A percentile compares a stretch with the other conserved stretches of the same genome.
Conservation (phyloP, 2,888 invertebrate species). For the Drosophila tanythrix region DNA sequence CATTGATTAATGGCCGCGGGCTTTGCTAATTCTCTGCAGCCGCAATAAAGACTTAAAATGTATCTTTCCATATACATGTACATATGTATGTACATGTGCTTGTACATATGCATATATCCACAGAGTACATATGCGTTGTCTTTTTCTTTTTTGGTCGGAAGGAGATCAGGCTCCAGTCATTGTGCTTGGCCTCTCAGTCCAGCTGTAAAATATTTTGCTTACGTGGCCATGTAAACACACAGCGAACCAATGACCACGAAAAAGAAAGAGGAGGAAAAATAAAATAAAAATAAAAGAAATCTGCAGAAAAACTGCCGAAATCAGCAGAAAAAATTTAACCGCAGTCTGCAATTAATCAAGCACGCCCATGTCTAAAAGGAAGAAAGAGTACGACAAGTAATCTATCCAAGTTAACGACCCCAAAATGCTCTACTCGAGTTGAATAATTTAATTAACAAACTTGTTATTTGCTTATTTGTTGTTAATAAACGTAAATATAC, state of each 20-base stretch:
- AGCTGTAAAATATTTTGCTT: slow-evolving; percentile 64
- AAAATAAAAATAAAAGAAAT: slow-evolving; percentile 14
- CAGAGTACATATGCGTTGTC: not conserved
- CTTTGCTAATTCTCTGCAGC: slow-evolving; percentile 51
- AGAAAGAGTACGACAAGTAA: slow-evolving; percentile 14
- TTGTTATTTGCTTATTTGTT: not conserved
- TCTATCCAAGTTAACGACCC: slow-evolving; percentile 39
- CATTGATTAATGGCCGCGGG: slow-evolving; percentile 61
- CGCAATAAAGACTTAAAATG: slow-evolving; percentile 36
- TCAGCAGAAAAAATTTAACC: slow-evolving; percentile 69
- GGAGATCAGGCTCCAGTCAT: slow-evolving; percentile 9
- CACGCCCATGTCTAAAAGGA: slow-evolving; percentile 40
- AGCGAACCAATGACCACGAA: slow-evolving; percentile 18
- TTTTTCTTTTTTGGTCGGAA: not conserved
- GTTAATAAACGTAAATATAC: not conserved
- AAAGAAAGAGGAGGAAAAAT: not conserved
- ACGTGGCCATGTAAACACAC: slow-evolving; percentile 53
- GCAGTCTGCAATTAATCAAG: slow-evolving; percentile 75
- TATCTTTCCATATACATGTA: slow-evolving; percentile 14
- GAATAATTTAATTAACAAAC: no score
- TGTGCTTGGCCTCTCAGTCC: slow-evolving; percentile 34
- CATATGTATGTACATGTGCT: not conserved
- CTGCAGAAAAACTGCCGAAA: slow-evolving; percentile 58
- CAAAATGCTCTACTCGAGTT: slow-evolving; percentile 41
- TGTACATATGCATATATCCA: not conserved